These are phyloP conservation scores for Chesias legatella DNA, from an alignment of 2,888 invertebrate species.

Conservation along the genomic window DNA sequence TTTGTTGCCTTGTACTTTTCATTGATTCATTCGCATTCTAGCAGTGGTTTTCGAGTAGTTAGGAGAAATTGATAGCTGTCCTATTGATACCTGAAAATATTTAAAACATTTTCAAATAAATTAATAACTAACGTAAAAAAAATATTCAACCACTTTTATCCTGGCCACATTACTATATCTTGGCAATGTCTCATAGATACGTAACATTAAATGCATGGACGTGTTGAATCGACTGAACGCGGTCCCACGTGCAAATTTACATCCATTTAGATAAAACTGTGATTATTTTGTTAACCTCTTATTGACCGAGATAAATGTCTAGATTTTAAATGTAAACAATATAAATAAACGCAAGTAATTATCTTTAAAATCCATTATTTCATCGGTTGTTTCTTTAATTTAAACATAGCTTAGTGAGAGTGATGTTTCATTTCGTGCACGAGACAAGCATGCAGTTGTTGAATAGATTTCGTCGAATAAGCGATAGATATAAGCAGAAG, in stretches of 20 bases:
- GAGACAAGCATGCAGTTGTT: slow-evolving; percentile 16
- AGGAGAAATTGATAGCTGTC: no score
- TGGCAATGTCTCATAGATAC: no score
- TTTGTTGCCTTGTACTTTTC: no score
- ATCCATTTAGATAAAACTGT: slow-evolving; percentile 22
- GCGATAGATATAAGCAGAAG: slow-evolving; percentile 7
- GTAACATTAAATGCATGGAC: neutral
- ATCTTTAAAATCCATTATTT: slow-evolving; percentile 18
- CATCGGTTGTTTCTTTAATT: slow-evolving; percentile 5
- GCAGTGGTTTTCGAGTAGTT: no score
- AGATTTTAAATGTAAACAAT: slow-evolving; percentile 36
- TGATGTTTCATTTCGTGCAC: slow-evolving; percentile 19
- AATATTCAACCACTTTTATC: no score
- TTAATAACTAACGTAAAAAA: no score
- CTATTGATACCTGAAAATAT: no score
- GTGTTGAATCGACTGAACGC: neutral
- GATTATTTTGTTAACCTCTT: slow-evolving; percentile 28
- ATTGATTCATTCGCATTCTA: no score
- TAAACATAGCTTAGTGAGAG: neutral
- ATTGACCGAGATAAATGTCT: slow-evolving; percentile 28
- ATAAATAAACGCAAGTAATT: slow-evolving; percentile 47
- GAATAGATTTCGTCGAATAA: slow-evolving; percentile 11
- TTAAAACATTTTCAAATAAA: no score
- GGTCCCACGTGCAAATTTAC: slow-evolving; percentile 19
- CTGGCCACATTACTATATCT: no score